These are phyloP conservation scores for Atherix ibis DNA, from an alignment of 2,888 invertebrate genomes.

Conservation along the genomic window DNA sequence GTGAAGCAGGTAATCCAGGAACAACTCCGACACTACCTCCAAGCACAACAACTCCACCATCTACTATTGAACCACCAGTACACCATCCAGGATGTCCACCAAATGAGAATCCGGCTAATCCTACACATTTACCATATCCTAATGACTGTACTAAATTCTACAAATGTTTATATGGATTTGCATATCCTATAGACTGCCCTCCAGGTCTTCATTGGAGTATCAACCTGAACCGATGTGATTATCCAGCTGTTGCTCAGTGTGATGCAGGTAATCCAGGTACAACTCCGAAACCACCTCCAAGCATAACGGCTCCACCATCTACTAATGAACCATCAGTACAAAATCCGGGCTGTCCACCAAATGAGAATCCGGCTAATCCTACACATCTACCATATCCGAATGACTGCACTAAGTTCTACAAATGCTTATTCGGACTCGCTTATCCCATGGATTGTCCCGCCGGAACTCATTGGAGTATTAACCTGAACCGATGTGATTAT, in stretches of 20 bases:
- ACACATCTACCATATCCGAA: conserved; percentile 16
- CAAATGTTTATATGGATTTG: too few relatives aligned
- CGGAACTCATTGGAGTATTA: conserved; percentile 8
- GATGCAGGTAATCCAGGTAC: not conserved
- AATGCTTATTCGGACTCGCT: conserved; percentile 17
- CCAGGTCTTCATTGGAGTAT: conserved; percentile 17
- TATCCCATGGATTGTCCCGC: conserved; percentile 15
- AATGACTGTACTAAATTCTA: too few relatives aligned
- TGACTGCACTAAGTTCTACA: conserved; percentile 23
- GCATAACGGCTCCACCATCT: not conserved
- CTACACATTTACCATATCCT: conserved; percentile 10
- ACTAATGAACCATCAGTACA: too few relatives aligned
- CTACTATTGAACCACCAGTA: too few relatives aligned
- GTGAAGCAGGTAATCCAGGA: too few relatives aligned
- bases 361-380: conserved; percentile 1
- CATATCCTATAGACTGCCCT: conserved; percentile 2
- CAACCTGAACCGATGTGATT: conserved; percentile 7
- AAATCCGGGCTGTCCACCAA: not conserved
- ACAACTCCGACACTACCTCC: too few relatives aligned
- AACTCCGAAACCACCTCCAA: too few relatives aligned
- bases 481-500: conserved; percentile 8
- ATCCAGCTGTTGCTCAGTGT: conserved; percentile 6
- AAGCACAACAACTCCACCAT: too few relatives aligned
- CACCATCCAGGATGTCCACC: not conserved
- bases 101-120: not conserved